Evolutionary conservation across 1,140 invertebrate species (phyloP).

Genomic region (Drosophila neocordata): DNA sequence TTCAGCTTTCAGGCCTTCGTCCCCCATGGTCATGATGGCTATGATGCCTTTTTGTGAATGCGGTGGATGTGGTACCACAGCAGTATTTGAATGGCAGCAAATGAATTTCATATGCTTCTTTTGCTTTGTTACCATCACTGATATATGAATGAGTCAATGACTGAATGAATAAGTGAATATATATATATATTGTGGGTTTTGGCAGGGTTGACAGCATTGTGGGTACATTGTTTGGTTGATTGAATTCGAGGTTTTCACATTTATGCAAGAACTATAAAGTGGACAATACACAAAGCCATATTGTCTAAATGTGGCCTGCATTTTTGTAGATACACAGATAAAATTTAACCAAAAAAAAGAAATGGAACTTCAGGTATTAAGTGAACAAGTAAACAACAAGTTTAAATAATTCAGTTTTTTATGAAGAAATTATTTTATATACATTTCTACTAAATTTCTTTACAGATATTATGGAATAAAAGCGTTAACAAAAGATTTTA

Average conservation of each 20-base stretch:
- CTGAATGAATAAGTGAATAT: conserved; percentile 40
- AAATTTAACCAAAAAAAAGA: no score
- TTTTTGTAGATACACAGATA: background rate
- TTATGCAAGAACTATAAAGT: background rate
- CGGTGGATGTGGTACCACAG: no score
- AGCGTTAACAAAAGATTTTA: no score
- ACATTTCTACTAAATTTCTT: no score
- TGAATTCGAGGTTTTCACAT: background rate
- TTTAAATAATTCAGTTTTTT: no score
- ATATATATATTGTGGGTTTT: background rate
- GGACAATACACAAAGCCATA: background rate
- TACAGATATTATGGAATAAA: no score
- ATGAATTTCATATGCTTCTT: conserved; percentile 72
- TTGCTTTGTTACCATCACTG: conserved; percentile 53
- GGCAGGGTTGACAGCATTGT: background rate
- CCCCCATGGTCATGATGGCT: conserved; percentile 22
- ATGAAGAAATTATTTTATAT: no score
- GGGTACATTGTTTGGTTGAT: background rate
- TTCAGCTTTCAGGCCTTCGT: background rate
- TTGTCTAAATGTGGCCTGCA: background rate
- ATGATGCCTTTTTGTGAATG: no score
- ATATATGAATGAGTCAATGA: conserved; percentile 55
- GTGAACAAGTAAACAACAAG: no score
- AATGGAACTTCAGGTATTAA: no score
- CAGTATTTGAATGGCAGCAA: conserved; percentile 49